Percentiles rank a stretch among this genome's conserved stretches.
Conservation (phyloP, 2,113 vertebrate species). For the Daphoenositta chrysoptera region DNA sequence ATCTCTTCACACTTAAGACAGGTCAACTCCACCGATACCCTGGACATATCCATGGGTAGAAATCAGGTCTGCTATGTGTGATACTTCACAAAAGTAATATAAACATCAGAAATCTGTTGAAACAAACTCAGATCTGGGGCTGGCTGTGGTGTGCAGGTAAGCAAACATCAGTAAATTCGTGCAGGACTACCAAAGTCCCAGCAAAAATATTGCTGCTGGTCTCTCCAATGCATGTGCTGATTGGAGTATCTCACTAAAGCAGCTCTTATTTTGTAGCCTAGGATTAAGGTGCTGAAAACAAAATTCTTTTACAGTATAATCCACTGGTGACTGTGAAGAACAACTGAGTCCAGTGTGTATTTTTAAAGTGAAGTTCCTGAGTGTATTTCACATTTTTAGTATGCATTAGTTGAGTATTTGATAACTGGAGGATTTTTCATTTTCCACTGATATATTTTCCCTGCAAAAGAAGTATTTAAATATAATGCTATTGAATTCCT, state of each 20-base stretch:
- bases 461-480: background rate
- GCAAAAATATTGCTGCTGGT: background rate
- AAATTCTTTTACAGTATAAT: background rate
- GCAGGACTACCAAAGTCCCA: background rate
- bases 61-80: background rate
- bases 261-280: background rate
- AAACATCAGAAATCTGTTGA: background rate
- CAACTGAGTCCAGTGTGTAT: background rate
- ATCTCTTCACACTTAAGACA: background rate
- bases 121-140: background rate
- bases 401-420: background rate
- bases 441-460: background rate
- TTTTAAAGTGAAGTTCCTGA: background rate
- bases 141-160: background rate
- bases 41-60: background rate
- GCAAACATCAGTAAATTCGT: background rate
- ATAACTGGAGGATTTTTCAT: background rate
- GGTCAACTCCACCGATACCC: background rate
- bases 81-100: background rate
- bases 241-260: background rate
- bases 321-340: background rate
- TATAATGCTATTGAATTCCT: background rate
- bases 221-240: fast-evolving
- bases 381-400: background rate
- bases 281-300: background rate